These are phyloP conservation scores for Orbicella faveolata DNA, from an alignment of 64 coral and sea anemone species.

Conservation along the genomic window DNA sequence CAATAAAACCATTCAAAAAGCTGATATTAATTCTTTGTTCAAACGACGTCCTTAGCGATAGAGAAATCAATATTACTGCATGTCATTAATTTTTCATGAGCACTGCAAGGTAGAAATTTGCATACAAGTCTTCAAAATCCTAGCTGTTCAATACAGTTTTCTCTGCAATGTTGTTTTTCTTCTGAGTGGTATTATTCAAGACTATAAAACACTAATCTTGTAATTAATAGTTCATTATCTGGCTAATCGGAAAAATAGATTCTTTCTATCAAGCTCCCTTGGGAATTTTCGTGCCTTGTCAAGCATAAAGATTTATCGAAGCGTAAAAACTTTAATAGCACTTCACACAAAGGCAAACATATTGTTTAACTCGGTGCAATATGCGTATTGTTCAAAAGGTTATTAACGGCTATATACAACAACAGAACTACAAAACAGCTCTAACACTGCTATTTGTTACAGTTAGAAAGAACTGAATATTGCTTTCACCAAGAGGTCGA, in stretches of 20 bases:
- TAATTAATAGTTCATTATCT: conserved; percentile 53
- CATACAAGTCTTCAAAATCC: conserved; percentile 20
- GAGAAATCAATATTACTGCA: neutral
- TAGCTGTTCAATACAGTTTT: neutral
- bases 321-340: conserved; percentile 48
- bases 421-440: conserved; percentile 25
- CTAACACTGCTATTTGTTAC: conserved; percentile 2
- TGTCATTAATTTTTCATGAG: conserved; percentile 42
- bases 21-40: neutral
- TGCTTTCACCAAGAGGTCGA: neutral
- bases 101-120: neutral
- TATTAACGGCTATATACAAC: conserved; percentile 34
- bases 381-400: conserved; percentile 34
- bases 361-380: conserved; percentile 38
- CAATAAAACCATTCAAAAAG: conserved; percentile 3
- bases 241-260: conserved; percentile 19
- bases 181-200: neutral
- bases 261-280: conserved; percentile 4
- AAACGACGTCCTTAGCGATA: neutral
- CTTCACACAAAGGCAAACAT: conserved; percentile 45
- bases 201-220: conserved; percentile 32
- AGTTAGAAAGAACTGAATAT: neutral
- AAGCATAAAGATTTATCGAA: conserved; percentile 14
- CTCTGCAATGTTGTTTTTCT: neutral
- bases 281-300: conserved; percentile 12